phyloP scores from a whole-genome alignment of 2,888 invertebrate species.

The Ditula angustiorana region DNA sequence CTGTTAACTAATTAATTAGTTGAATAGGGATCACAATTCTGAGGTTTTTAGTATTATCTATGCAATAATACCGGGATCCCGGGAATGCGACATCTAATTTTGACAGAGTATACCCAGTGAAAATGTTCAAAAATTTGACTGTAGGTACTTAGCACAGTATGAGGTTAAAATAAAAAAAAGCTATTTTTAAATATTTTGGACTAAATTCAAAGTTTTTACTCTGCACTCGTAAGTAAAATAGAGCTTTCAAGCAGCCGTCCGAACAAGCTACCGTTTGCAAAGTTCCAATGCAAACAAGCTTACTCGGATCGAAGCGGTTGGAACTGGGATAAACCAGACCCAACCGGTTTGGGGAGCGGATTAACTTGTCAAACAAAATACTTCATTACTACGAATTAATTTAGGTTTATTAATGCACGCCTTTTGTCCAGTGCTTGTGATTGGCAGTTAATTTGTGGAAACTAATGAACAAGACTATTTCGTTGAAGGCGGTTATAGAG shows the following conservation, averaged over 20 bases:
- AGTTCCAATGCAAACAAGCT: conserved; percentile 2
- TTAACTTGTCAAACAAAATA: conserved; percentile 31
- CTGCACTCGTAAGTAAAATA: conserved; percentile 5
- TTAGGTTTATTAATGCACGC: conserved; percentile 4
- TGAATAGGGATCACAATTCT: too few species aligned
- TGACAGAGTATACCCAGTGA: too few species aligned
- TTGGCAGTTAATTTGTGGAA: conserved; percentile 18
- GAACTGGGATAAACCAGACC: conserved; percentile 9
- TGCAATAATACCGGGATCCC: too few species aligned
- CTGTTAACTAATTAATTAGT: too few species aligned
- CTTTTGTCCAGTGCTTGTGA: conserved; percentile 20
- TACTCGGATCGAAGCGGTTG: background rate
- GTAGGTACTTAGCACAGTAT: too few species aligned
- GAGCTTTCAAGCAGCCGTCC: background rate
- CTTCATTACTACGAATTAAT: conserved; percentile 24
- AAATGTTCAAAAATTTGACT: too few species aligned
- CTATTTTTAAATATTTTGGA: too few species aligned
- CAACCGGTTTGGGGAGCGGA: conserved; percentile 4
- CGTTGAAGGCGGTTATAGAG: background rate
- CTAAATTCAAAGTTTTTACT: too few species aligned
- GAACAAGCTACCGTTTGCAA: background rate
- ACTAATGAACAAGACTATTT: background rate
- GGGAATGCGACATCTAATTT: too few species aligned
- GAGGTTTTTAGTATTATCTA: too few species aligned
- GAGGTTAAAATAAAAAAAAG: too few species aligned